A percentile compares a stretch with the other conserved stretches of the same genome.
phyloP scores from a whole-genome alignment of 2,113 vertebrate species.

The Alosa alosa region DNA sequence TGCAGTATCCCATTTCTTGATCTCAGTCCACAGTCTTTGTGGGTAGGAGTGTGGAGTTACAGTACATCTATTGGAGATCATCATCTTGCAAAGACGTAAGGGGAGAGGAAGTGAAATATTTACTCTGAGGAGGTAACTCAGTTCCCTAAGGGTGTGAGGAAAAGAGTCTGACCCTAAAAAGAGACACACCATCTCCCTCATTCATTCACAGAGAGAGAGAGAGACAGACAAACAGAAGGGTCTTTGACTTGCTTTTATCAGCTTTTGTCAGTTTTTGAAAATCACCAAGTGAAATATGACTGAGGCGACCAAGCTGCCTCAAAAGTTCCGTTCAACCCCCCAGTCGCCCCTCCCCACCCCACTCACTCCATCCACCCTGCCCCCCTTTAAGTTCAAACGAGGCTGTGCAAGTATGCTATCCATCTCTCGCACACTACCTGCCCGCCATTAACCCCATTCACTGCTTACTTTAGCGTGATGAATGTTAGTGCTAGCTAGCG shows the following conservation, averaged over 20 bases:
- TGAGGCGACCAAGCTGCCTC: too few relatives aligned
- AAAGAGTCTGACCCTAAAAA: too few relatives aligned
- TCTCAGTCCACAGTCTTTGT: too few relatives aligned
- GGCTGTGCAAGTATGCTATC: neutral
- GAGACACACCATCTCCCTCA: too few relatives aligned
- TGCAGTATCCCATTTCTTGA: too few relatives aligned
- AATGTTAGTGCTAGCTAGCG: neutral
- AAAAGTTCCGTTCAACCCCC: neutral
- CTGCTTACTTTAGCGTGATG: conserved; percentile 1
- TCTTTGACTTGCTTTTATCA: too few relatives aligned
- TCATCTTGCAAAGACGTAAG: too few relatives aligned
- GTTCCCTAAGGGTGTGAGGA: too few relatives aligned
- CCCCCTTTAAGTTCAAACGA: neutral
- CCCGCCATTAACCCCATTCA: neutral
- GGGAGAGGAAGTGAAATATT: neutral
- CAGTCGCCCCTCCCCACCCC: neutral
- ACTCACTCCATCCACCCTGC: neutral
- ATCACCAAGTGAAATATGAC: too few relatives aligned
- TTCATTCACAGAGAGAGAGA: neutral
- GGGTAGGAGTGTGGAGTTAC: too few relatives aligned
- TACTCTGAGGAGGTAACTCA: neutral
- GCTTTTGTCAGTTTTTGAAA: too few relatives aligned
- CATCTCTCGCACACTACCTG: neutral
- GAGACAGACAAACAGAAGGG: neutral
- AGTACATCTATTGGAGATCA: too few relatives aligned